Conservation (phyloP, 2,888 invertebrate species). For the Polymixis lichenea region DNA sequence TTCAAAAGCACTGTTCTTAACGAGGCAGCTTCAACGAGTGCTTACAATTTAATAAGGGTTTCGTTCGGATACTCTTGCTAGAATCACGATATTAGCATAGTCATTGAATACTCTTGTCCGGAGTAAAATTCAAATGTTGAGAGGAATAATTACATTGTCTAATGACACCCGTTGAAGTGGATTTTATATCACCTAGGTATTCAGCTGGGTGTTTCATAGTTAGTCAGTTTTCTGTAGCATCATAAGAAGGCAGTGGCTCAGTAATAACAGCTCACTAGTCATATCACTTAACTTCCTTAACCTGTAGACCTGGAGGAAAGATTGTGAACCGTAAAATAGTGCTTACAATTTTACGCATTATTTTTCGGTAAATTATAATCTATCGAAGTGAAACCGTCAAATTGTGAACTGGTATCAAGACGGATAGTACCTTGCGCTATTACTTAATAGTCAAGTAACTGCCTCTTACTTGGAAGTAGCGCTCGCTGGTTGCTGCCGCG, state of each 20-base stretch:
- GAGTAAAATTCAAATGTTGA: slow-evolving; percentile 28
- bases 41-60: slow-evolving; percentile 45
- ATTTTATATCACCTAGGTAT: neutral
- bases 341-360: too few species aligned
- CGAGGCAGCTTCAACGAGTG: slow-evolving; percentile 9
- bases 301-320: too few species aligned
- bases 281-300: too few species aligned
- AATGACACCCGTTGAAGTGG: slow-evolving; percentile 8
- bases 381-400: too few species aligned
- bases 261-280: too few species aligned
- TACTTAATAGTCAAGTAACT: too few species aligned
- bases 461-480: too few species aligned
- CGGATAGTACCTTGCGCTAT: too few species aligned
- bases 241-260: neutral
- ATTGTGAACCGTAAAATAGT: too few species aligned
- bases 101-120: slow-evolving; percentile 11
- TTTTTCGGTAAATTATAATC: too few species aligned
- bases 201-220: neutral
- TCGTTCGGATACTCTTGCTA: slow-evolving; percentile 11
- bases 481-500: too few species aligned
- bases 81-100: slow-evolving; percentile 8
- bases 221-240: neutral
- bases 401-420: too few species aligned
- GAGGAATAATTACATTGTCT: slow-evolving; percentile 13
- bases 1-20: slow-evolving; percentile 3